Percentiles rank a stretch among this genome's conserved stretches.
phyloP scores from a whole-genome alignment of 2,797 vertebrate genomes.

The Pygocentrus nattereri region DNA sequence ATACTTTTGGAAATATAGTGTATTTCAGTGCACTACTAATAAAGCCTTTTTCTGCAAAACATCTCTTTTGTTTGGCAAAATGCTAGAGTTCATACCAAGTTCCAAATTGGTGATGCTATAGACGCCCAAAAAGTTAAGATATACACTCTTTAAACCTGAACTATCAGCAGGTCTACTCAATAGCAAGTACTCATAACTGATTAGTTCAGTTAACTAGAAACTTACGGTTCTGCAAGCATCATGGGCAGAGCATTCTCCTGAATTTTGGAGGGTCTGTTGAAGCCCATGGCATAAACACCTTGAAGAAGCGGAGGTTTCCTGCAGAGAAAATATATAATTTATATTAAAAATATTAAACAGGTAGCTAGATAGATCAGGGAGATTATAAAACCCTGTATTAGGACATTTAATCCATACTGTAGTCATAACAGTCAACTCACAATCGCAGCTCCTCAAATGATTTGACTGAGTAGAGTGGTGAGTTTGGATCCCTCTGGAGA shows the following conservation, averaged over 20 bases:
- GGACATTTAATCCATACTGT: neutral
- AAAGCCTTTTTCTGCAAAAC: no score
- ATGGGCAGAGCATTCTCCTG: constrained; percentile 96
- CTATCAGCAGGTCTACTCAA: no score
- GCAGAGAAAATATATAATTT: neutral
- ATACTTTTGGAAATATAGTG: no score
- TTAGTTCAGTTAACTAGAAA: constrained; percentile 53
- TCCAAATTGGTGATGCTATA: no score
- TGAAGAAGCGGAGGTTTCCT: constrained; percentile 94
- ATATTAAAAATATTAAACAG: no score
- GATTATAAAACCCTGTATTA: no score
- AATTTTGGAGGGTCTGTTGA: constrained; percentile 98
- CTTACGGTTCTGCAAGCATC: constrained; percentile 99
- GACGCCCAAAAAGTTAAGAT: no score
- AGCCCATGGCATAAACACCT: constrained; percentile 97
- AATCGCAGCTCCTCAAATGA: constrained; percentile 96
- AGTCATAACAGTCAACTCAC: constrained; percentile 79
- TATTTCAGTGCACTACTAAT: no score
- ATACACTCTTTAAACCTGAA: no score
- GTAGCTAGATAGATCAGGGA: no score
- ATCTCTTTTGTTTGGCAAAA: no score
- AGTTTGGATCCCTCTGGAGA: constrained; percentile 94
- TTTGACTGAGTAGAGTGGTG: constrained; percentile 95
- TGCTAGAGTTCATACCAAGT: no score
- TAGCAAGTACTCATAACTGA: neutral